Evolutionary conservation across 2,888 invertebrate genomes (phyloP).

Genomic region (Thyatira batis): DNA sequence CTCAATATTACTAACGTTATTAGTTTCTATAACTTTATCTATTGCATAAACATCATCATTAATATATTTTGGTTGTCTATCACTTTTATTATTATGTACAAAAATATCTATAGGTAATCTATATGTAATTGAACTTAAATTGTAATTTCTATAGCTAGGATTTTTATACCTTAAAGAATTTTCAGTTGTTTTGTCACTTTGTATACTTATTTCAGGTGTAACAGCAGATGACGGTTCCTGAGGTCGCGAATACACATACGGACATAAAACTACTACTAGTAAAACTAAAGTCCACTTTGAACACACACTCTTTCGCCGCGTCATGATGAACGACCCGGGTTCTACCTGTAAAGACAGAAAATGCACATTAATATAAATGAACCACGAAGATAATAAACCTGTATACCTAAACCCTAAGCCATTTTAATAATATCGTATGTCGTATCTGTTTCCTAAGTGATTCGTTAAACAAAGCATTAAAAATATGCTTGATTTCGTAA

Average conservation of each 20-base stretch:
- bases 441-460: too few species aligned
- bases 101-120: constrained; percentile 43
- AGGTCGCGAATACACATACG: constrained; percentile 63
- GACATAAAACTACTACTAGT: constrained; percentile 62
- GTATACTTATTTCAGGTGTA: constrained; percentile 37
- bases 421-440: too few species aligned
- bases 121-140: constrained; percentile 32
- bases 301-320: constrained; percentile 71
- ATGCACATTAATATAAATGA: constrained; percentile 13
- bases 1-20: background rate
- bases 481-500: too few species aligned
- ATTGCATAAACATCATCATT: background rate
- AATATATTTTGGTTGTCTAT: background rate
- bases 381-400: constrained; percentile 3
- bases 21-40: background rate
- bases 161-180: constrained; percentile 71
- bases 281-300: constrained; percentile 74
- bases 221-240: constrained; percentile 47
- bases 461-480: too few species aligned
- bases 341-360: constrained; percentile 67
- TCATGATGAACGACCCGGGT: constrained; percentile 53
- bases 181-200: constrained; percentile 55
- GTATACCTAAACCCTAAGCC: too few species aligned
- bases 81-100: constrained; percentile 23
- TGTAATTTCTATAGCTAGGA: constrained; percentile 49